Conservation (phyloP, 2,113 vertebrate genomes). For the Seriola quinqueradiata region DNA sequence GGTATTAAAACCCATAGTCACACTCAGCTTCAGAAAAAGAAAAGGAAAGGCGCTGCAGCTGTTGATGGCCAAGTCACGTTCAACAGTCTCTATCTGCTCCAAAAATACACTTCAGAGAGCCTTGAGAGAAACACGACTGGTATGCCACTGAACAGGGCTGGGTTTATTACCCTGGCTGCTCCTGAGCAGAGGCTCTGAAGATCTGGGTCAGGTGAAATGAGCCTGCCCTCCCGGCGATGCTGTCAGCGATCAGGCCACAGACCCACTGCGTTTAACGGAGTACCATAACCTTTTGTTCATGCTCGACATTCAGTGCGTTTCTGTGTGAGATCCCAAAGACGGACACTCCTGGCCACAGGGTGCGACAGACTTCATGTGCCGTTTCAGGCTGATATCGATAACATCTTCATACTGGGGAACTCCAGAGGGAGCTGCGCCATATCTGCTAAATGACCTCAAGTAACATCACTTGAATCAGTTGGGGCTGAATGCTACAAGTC, state of each 20-base stretch:
- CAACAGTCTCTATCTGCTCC: conserved; percentile 27
- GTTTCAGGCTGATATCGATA: too few species aligned
- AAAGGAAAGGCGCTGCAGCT: conserved; percentile 29
- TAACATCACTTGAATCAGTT: too few species aligned
- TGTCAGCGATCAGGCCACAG: not conserved
- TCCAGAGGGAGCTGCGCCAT: too few species aligned
- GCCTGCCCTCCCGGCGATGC: not conserved
- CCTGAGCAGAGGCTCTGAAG: conserved; percentile 4
- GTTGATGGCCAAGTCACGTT: conserved; percentile 42
- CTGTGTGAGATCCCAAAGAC: not conserved
- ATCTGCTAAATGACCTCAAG: too few species aligned
- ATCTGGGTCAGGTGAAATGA: conserved; percentile 32
- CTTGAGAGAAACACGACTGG: conserved; percentile 13
- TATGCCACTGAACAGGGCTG: conserved; percentile 25
- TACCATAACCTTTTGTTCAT: not conserved
- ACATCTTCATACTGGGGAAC: too few species aligned
- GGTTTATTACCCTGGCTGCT: conserved; percentile 33
- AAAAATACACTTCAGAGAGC: conserved; percentile 39
- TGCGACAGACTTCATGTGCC: not conserved
- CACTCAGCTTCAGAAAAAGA: not conserved
- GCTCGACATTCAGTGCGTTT: not conserved
- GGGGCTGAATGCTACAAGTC: too few species aligned
- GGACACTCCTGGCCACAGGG: too few species aligned
- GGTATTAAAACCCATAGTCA: conserved; percentile 6
- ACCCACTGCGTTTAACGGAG: not conserved